Base-by-base conservation (phyloP, 2,113 vertebrate genomes). In the Syrmaticus mikado region DNA sequence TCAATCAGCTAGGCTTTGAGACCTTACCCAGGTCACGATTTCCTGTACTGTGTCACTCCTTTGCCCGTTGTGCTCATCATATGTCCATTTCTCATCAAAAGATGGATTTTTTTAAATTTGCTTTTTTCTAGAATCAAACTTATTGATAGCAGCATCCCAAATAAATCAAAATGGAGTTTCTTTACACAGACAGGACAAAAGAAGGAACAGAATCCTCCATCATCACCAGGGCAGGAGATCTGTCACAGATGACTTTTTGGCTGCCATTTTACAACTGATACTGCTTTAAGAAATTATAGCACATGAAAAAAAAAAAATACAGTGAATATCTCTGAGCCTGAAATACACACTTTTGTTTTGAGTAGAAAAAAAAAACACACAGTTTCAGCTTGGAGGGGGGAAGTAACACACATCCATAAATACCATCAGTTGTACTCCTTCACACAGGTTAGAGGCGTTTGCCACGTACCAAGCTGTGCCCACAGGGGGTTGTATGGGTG, bases 401-500 rank as follows among this genome's bases (percentile, higher is more conserved):
- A 19, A 82, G 21, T 11, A 86, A 34, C 34, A 60, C 45, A 21
- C 28, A 62, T 11, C 53, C 20, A 18, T 4, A 43, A 74, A 34
- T 21, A 5, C 9, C 58, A 48, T 9, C 6, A 0, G 27, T 2
- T 64, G 24, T 2, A 15, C 11, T 66, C 34, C 5, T 1, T 11
- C 17, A 66, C 28, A 28, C 6, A 20, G 18, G 24, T 48, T 1
- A 12, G 43, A 22, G 76, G 4, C 1, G 20, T 58, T 65, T 80
- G 61, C 38, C 94, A 97, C 98, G 50, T 98, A 99, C 99, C 99
- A 2, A 99, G 97, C 93, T 99, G 99, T 66, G 99, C 99, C 99
- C 99, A 99, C 21, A 99, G 98, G 1, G 99, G 99, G 97, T 99
- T 99, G 97, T 99, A 99, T 0, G 99, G 99, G 89, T 99, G 99